Evolutionary conservation across 2,797 vertebrate species (phyloP).

Genomic region (Pantherophis alleghaniensis): DNA sequence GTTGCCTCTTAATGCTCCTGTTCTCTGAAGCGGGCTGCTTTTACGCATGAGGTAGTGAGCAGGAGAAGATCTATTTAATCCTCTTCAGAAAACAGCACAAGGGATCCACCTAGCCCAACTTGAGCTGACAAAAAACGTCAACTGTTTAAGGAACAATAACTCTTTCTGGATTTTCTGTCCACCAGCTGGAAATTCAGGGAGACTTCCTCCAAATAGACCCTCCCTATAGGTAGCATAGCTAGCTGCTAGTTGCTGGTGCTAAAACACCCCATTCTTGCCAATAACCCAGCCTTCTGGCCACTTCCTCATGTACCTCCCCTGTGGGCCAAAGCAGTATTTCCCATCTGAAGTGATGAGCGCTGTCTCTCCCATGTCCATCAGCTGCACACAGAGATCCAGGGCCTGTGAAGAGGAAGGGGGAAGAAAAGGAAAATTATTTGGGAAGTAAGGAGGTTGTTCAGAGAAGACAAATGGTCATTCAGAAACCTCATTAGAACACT

Average conservation of each 20-base stretch:
- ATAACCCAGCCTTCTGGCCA: accelerated
- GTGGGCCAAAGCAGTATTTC: slow-evolving; percentile 87
- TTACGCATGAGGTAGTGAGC: not conserved
- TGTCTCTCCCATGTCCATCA: slow-evolving; percentile 88
- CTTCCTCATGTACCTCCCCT: slow-evolving; percentile 80
- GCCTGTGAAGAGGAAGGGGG: slow-evolving; percentile 71
- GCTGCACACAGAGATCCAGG: slow-evolving; percentile 88
- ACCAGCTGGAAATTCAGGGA: not conserved
- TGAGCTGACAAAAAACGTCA: not conserved
- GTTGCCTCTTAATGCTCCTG: not conserved
- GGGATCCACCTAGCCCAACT: not conserved
- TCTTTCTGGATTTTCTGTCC: not conserved
- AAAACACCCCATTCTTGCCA: not conserved
- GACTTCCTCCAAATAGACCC: not conserved
- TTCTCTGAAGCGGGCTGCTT: not conserved
- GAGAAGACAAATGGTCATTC: not conserved
- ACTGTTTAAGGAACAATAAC: not conserved
- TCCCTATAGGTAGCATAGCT: not conserved
- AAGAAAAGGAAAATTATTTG: not conserved
- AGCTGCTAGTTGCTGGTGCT: not conserved
- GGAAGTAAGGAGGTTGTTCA: too few species aligned
- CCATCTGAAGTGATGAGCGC: slow-evolving; percentile 82
- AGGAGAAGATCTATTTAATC: not conserved
- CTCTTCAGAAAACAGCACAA: not conserved
- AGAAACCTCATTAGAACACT: not conserved